Evolutionary conservation across 2,888 invertebrate genomes (phyloP).

Genomic region (Helobdella robusta): DNA sequence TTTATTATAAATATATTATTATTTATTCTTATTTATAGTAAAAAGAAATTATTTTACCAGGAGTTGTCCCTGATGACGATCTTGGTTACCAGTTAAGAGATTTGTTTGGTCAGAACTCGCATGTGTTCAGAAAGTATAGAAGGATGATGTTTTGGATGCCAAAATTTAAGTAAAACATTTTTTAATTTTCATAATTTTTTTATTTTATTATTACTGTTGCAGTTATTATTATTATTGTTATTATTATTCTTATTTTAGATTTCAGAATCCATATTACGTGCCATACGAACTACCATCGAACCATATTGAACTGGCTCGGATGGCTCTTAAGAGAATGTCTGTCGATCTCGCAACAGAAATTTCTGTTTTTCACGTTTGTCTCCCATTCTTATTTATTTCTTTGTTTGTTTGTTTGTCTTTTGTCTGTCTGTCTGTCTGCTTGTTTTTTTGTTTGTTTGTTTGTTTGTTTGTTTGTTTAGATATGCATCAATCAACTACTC

Average conservation of each 20-base stretch:
- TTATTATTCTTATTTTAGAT: slow-evolving; percentile 3
- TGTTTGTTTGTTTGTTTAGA: not conserved
- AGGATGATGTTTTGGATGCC: slow-evolving; percentile 64
- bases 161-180: slow-evolving; percentile 62
- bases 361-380: slow-evolving; percentile 39
- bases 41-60: slow-evolving; percentile 47
- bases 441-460: slow-evolving; percentile 4
- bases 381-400: not conserved
- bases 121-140: slow-evolving; percentile 52
- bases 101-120: slow-evolving; percentile 69
- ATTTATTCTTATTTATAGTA: not conserved
- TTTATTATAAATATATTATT: not conserved
- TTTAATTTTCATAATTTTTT: not conserved
- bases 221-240: not conserved
- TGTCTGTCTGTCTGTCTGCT: not conserved
- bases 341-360: slow-evolving; percentile 67
- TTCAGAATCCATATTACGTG: slow-evolving; percentile 46
- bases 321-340: slow-evolving; percentile 74
- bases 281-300: slow-evolving; percentile 64
- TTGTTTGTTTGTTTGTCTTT: not conserved
- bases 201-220: not conserved
- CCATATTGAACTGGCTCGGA: slow-evolving; percentile 64
- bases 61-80: slow-evolving; percentile 81
- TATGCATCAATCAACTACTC: not conserved
- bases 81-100: slow-evolving; percentile 71